These are phyloP conservation scores for Bactericera cockerelli DNA, from an alignment of 1,140 invertebrate genomes.

Conservation along the genomic window DNA sequence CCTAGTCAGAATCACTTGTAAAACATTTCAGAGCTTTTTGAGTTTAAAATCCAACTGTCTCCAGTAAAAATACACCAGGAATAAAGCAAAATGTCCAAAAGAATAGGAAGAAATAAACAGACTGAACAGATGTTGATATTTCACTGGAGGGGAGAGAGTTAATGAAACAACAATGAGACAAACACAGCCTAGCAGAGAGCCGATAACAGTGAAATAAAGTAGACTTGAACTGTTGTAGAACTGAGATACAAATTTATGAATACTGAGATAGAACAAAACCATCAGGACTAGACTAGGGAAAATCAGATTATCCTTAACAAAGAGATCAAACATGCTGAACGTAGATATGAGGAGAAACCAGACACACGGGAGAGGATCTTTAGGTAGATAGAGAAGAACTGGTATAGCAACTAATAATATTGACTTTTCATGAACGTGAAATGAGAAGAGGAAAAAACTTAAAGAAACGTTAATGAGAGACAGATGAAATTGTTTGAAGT, in stretches of 20 bases:
- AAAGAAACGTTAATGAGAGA: slow-evolving; percentile 74
- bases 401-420: slow-evolving; percentile 78
- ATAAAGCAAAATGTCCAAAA: slow-evolving; percentile 66
- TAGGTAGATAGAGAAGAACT: slow-evolving; percentile 50
- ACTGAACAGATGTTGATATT: slow-evolving; percentile 73
- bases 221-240: slow-evolving; percentile 12
- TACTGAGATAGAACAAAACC: slow-evolving; percentile 32
- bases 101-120: slow-evolving; percentile 66
- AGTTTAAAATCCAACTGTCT: slow-evolving; percentile 13
- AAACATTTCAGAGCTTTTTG: too few species aligned
- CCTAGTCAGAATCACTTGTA: too few species aligned
- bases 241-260: too few species aligned
- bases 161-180: slow-evolving; percentile 40
- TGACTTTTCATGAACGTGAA: slow-evolving; percentile 96
- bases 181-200: slow-evolving; percentile 42
- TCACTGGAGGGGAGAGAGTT: slow-evolving; percentile 45
- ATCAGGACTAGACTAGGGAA: slow-evolving; percentile 48
- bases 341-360: slow-evolving; percentile 76
- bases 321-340: slow-evolving; percentile 81
- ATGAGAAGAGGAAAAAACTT: slow-evolving; percentile 91
- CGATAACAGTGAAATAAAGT: neutral
- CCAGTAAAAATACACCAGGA: slow-evolving; percentile 69
- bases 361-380: slow-evolving; percentile 54
- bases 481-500: slow-evolving; percentile 55
- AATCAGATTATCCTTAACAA: slow-evolving; percentile 63